Conservation (phyloP, 1,140 invertebrate genomes). For the Probaryconus sp. region DNA sequence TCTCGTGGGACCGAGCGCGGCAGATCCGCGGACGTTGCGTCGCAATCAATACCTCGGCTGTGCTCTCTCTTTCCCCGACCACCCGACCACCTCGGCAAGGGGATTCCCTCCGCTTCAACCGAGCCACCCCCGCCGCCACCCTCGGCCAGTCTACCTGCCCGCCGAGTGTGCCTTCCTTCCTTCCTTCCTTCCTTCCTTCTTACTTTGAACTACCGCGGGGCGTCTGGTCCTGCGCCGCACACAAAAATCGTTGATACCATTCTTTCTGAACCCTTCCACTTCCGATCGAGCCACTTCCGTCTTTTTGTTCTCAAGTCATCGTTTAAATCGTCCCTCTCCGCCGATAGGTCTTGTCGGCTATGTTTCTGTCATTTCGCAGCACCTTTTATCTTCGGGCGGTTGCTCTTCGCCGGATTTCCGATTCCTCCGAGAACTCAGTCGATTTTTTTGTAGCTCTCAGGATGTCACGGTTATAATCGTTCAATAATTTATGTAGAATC, state of each 20-base stretch:
- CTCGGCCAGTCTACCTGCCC: conserved; percentile 49
- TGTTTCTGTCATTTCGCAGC: conserved; percentile 25
- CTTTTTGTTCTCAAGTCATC: conserved; percentile 45
- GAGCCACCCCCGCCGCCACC: conserved; percentile 49
- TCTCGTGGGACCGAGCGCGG: conserved; percentile 58
- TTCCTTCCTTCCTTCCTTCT: conserved; percentile 57
- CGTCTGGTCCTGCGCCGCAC: conserved; percentile 43
- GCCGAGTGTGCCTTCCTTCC: conserved; percentile 53
- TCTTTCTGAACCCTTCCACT: conserved; percentile 41
- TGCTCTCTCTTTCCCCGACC: conserved; percentile 62
- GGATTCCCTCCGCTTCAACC: conserved; percentile 65
- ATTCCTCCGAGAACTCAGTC: conserved; percentile 24
- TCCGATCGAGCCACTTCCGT: conserved; percentile 15
- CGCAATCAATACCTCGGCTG: conserved; percentile 75
- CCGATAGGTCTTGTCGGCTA: conserved; percentile 6
- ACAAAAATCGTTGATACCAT: conserved; percentile 49
- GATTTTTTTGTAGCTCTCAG: conserved; percentile 27
- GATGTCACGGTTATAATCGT: conserved; percentile 29
- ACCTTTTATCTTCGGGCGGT: conserved; percentile 13
- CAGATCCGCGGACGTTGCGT: conserved; percentile 74
- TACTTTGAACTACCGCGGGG: conserved; percentile 42
- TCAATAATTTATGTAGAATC: conserved; percentile 19
- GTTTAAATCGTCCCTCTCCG: no score
- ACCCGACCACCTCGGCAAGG: conserved; percentile 65
- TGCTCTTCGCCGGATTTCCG: conserved; percentile 33